Base-by-base conservation (phyloP, 2,113 vertebrate genomes). In the Catagonus wagneri region DNA sequence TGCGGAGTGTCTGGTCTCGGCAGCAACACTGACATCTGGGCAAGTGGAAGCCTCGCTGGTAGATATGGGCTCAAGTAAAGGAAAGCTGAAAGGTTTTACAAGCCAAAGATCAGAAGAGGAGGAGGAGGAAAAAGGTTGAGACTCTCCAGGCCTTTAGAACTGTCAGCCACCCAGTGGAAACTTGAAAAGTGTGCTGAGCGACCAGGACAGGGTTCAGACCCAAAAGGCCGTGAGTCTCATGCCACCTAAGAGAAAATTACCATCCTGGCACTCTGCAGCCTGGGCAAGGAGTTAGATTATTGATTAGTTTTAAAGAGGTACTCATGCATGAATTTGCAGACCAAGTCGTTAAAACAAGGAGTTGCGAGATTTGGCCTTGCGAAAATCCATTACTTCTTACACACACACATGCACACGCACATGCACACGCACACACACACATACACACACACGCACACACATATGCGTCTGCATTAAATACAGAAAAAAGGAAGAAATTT, bases 1-100 rank as follows among this genome's bases (percentile, higher is more conserved):
- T 29, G 16, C 79, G 58, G 61, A 6, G 88, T 88, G 22, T 50
- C 78, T 63, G 76, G 39, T 54, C 58, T 88, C 61, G 78, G 72
- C 69, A 60, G 39, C 60, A 29, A 29, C 19, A 83, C 79, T 25
- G 58, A 94, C 68, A 95, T 63, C 75, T 79, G 89, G 84, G 94
- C 58, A 96, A 90, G 94, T 13, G 86, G 90, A 96, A 89, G 93
- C 84, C 93, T 97, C 88, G 85, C 19, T 34, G 58, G 92, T 50
- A 94, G 71, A 52, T 69, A 85, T 85, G 66, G 95, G 63, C 93
- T 83, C 54, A 60, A 83, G 60, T n/a, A 89, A 81, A 50, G 86
- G 34, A 91, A 80, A 87, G 39, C 36, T 39, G 20, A 17, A 69
- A 78, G 86, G 61, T 29, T 39, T 63, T 27, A 17, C 7, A 92